Evolutionary conservation across 2,797 vertebrate species (phyloP).

Genomic region (Pelodytes ibericus): DNA sequence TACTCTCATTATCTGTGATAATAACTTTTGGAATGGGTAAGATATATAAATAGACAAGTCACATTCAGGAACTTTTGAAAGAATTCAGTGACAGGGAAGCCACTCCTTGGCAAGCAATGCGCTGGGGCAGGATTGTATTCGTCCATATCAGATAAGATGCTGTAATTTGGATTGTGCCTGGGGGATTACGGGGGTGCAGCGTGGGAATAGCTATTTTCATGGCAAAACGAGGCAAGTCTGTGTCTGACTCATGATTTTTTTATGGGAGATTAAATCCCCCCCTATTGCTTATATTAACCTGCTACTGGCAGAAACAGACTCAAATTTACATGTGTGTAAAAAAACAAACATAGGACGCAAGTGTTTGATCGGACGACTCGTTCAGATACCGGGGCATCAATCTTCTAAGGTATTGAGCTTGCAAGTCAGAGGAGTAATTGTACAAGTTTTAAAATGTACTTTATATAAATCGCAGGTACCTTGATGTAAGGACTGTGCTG

Average conservation of each 20-base stretch:
- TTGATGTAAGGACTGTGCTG: too few species aligned
- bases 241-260: conserved; percentile 10
- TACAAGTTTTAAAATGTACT: too few species aligned
- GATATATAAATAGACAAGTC: conserved; percentile 27
- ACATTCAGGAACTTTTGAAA: conserved; percentile 32
- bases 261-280: not conserved
- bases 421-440: too few species aligned
- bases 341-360: too few species aligned
- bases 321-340: too few species aligned
- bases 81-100: conserved; percentile 19
- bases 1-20: conserved; percentile 8
- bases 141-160: conserved; percentile 22
- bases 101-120: conserved; percentile 45
- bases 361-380: too few species aligned
- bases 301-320: not conserved
- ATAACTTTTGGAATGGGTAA: conserved; percentile 5
- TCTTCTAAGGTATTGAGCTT: too few species aligned
- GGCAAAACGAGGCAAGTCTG: conserved; percentile 5
- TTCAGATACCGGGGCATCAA: too few species aligned
- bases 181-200: conserved; percentile 15
- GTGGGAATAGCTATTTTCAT: conserved; percentile 12
- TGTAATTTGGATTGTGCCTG: conserved; percentile 32
- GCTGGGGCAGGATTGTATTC: conserved; percentile 18
- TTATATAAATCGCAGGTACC: too few species aligned
- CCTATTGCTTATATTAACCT: not conserved